Percentiles rank a stretch among this genome's conserved stretches.
These are phyloP conservation scores for Chaenogobius annularis DNA, from an alignment of 2,113 vertebrate species.

Conservation along the genomic window DNA sequence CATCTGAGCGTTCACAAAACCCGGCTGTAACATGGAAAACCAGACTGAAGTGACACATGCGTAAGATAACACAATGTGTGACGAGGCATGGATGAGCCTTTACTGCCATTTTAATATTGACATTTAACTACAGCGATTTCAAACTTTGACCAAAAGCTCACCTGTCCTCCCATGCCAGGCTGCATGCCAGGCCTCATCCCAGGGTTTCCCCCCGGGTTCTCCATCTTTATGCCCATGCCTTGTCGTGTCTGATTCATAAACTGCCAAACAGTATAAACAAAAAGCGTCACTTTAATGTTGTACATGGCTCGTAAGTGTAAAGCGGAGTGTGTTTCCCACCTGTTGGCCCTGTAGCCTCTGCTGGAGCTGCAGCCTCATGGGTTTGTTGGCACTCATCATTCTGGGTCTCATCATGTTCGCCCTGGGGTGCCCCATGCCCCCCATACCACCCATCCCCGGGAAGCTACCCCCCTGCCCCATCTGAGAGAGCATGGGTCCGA, in stretches of 20 bases:
- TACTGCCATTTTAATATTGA: background rate
- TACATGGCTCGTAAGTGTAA: background rate
- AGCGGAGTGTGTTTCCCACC: constrained; percentile 68
- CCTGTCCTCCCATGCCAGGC: constrained; percentile 81
- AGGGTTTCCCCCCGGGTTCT: constrained; percentile 76
- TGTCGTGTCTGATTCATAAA: constrained; percentile 95
- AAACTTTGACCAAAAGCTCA: constrained; percentile 37
- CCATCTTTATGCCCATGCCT: constrained; percentile 89
- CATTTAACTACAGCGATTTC: background rate
- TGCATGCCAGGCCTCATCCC: constrained; percentile 84
- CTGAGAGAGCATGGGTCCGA: constrained; percentile 79
- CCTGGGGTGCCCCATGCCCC: constrained; percentile 84
- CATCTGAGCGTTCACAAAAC: constrained; percentile 97
- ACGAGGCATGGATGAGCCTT: background rate
- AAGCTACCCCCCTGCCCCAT: constrained; percentile 77
- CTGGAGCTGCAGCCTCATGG: constrained; percentile 94
- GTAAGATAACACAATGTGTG: background rate
- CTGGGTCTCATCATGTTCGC: constrained; percentile 86
- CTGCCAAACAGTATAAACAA: constrained; percentile 68
- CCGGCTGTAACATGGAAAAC: constrained; percentile 68
- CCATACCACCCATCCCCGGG: constrained; percentile 79
- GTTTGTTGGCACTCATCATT: constrained; percentile 88
- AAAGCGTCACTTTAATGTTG: background rate
- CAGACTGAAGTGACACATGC: background rate
- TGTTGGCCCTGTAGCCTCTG: constrained; percentile 97